Percentiles rank a stretch among this genome's conserved stretches.
Conservation (phyloP, 2,888 invertebrate species). For the Pandemis cinnamomeana region DNA sequence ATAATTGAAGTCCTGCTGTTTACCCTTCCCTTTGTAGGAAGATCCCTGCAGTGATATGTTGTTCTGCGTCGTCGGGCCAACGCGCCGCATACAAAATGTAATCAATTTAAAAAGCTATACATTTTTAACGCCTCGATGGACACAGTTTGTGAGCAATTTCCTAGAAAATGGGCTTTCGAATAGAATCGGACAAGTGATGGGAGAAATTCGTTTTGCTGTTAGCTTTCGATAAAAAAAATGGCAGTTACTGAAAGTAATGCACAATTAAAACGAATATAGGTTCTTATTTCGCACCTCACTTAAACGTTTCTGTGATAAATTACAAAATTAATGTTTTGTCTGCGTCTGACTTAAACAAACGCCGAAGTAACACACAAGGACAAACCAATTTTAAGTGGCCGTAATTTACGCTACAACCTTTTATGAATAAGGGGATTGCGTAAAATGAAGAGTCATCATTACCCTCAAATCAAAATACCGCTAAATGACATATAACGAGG, state of each 20-base stretch:
- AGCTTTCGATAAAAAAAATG: not conserved
- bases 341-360: too few relatives aligned
- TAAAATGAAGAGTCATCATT: not conserved
- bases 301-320: too few relatives aligned
- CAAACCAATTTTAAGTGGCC: too few relatives aligned
- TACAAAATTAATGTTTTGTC: too few relatives aligned
- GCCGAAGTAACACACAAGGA: too few relatives aligned
- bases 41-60: constrained; percentile 34
- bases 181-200: constrained; percentile 8
- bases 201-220: not conserved
- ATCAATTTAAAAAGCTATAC: constrained; percentile 41
- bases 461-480: not conserved
- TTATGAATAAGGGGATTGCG: too few relatives aligned
- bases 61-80: constrained; percentile 22
- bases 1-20: constrained; percentile 9
- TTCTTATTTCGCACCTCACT: not conserved
- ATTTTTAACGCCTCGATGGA: constrained; percentile 35
- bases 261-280: not conserved
- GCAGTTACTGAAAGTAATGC: not conserved
- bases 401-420: too few relatives aligned
- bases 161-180: constrained; percentile 14
- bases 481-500: not conserved
- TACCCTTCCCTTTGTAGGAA: constrained; percentile 5
- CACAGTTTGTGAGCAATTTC: constrained; percentile 20
- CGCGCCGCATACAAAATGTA: constrained; percentile 41